phyloP scores from a whole-genome alignment of 2,113 vertebrate genomes.

The Hypanus sabinus region DNA sequence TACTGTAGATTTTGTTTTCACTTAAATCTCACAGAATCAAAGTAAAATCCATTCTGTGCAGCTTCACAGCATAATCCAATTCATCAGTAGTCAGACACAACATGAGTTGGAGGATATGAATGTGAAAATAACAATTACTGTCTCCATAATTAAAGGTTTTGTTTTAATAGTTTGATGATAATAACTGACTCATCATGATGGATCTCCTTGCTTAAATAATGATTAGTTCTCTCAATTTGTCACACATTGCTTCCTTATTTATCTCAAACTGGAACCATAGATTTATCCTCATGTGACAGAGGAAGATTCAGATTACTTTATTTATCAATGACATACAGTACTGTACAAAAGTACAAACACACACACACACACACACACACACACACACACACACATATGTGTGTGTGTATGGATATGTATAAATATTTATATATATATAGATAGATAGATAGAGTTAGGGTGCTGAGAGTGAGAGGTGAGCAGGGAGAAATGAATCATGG shows the following conservation, averaged over 20 bases:
- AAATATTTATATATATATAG: too few species aligned
- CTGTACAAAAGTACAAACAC: too few species aligned
- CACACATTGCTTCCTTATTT: not conserved
- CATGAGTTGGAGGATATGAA: not conserved
- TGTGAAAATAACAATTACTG: constrained; percentile 27
- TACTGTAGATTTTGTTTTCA: not conserved
- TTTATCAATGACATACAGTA: too few species aligned
- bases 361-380: too few species aligned
- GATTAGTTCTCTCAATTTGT: not conserved
- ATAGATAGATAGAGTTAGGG: too few species aligned
- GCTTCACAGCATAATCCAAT: not conserved
- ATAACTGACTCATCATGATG: constrained; percentile 10
- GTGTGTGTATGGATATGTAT: too few species aligned
- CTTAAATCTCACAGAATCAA: constrained; percentile 3
- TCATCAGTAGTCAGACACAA: not conserved
- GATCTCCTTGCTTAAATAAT: not conserved
- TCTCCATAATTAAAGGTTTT: constrained; percentile 8
- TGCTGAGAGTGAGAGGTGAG: too few species aligned
- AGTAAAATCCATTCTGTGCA: not conserved
- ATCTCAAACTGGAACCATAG: not conserved
- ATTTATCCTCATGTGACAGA: not conserved
- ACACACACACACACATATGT: too few species aligned
- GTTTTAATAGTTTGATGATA: constrained; percentile 25
- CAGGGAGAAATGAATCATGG: too few species aligned
- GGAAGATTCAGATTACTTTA: too few species aligned